Percentiles rank a stretch among this genome's conserved stretches.
Evolutionary conservation across 2,888 invertebrate species (phyloP).

Genomic region (Perdita meconis): DNA sequence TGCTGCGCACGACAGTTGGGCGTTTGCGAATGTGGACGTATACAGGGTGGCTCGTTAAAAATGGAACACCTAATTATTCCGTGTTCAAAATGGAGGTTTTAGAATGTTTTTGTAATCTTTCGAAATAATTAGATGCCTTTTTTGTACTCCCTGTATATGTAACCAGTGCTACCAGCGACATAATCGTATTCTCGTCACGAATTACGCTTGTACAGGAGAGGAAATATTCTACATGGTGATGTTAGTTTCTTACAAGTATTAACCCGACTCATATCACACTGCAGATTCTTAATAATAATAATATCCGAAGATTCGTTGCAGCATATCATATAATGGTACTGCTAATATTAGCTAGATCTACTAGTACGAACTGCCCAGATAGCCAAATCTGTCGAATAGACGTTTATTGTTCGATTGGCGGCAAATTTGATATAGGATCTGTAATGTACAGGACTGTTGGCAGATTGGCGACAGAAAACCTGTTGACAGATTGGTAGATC

Average conservation of each 20-base stretch:
- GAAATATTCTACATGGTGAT: background rate
- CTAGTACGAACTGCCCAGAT: too few relatives aligned
- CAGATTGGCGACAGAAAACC: too few relatives aligned
- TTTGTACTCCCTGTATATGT: constrained; percentile 5
- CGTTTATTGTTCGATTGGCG: too few relatives aligned
- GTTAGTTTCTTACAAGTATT: constrained; percentile 8
- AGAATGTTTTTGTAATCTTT: too few relatives aligned
- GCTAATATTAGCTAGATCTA: constrained; percentile 22
- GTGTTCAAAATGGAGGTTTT: too few relatives aligned
- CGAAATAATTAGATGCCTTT: background rate
- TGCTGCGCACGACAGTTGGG: background rate
- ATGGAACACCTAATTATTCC: background rate
- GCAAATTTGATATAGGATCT: too few relatives aligned
- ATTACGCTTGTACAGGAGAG: background rate
- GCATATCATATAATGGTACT: constrained; percentile 31
- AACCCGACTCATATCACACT: constrained; percentile 29
- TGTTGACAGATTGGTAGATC: too few relatives aligned
- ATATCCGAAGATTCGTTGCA: constrained; percentile 57
- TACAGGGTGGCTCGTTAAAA: background rate
- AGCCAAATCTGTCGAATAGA: too few relatives aligned
- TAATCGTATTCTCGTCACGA: constrained; percentile 24
- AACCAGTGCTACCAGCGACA: constrained; percentile 56
- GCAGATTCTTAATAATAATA: constrained; percentile 51
- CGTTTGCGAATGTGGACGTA: background rate
- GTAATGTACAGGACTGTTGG: too few relatives aligned